Evolutionary conservation across 2,113 vertebrate genomes (phyloP), one percentile per base, ranked within the genome.

Genomic region (Megaceryle maxima): DNA sequence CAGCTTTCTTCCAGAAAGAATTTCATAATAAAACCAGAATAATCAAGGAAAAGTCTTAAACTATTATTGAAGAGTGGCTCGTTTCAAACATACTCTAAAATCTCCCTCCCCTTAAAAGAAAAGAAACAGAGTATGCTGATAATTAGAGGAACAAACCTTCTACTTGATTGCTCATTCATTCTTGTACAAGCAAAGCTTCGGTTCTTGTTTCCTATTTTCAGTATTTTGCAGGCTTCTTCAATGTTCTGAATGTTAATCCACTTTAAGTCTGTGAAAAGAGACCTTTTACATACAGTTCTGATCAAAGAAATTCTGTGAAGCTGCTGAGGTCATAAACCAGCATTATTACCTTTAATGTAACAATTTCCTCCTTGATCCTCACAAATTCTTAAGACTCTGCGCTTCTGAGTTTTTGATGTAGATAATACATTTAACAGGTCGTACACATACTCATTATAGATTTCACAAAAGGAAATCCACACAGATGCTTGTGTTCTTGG

Each of bases 151-250:
- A 85, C 94, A 96, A 97, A 97, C 99, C 99, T 99, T 96, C 99
- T 98, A 94, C 99, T 99, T 20, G 99, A 99, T 5, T 98, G 98
- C 73, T 99, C 98, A 96, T 99, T 99, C 98, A 99, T 98, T 97
- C 98, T 98, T 13, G 99, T 99, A 33, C 98, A 98, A 62, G 98
- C 98, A 87, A 98, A 98, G 68, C 98, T 99, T 97, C 98, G 92
- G 94, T 99, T 99, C 96, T 98, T 99, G 96, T 99, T 99, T 83
- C 99, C 99, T 73, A 98, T 97, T 70, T 98, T 98, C 6, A 99
- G 89, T 10, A 99, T 95, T 84, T 98, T 99, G 92, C 88, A 97
- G 37, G 98, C 98, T 95, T 99, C 99, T 29, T 98, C 97, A 21
- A 97, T 73, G 46, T 64, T 98, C 39, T 98, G 98, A 91, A 99